Evolutionary conservation across 23 tunicate genomes (phyloP), one percentile per base, ranked within the genome.

Genomic region (Styela clava): DNA sequence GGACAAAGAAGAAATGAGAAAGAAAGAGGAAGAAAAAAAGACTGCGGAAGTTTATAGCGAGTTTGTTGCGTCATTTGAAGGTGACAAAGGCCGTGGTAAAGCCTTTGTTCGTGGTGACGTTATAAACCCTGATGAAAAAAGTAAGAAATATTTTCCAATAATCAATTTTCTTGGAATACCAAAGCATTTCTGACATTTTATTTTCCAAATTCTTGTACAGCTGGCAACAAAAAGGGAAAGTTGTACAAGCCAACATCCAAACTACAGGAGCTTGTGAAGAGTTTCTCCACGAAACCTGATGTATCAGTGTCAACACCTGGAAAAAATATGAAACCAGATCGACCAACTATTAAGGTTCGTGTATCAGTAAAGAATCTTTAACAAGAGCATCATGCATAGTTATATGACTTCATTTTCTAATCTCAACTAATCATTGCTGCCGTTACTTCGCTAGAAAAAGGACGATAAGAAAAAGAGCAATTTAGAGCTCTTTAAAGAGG

Each of bases 31-130:
- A 44, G 93, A 93, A 44, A 69, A 79, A 62, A 88, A 93, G 70
- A 93, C 93, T 0, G 89, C 85, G 24, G 89, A 88, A 82, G 98
- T 87, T 68, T 88, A 87, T 65, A 88, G 87, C 56, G 93, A 93
- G 25, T 93, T 93, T 69, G 87, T 87, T 28, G 93, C 93, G 24
- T 69, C 98, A 0, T 93, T 93, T 69, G 98, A 93, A 69, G 98
- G 93, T 68, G 73, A 79, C 29, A 87, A 85, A 64, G 83, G 86
- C 27, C 72, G 44, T 34, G 84, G 82, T n/a, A 88, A 93, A 79
- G 81, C 98, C 5, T 93, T 93, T 84, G 86, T 93, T 28, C 77
- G 98, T 31, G 98, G 98, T 84, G 98, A 93, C 69, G 92, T 93
- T 69, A 85, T 93, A 23, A 93, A 93, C 34, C 90, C 98, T 22